Evolutionary conservation across 2,113 vertebrate species (phyloP).

Genomic region (Ornithorhynchus anatinus): DNA sequence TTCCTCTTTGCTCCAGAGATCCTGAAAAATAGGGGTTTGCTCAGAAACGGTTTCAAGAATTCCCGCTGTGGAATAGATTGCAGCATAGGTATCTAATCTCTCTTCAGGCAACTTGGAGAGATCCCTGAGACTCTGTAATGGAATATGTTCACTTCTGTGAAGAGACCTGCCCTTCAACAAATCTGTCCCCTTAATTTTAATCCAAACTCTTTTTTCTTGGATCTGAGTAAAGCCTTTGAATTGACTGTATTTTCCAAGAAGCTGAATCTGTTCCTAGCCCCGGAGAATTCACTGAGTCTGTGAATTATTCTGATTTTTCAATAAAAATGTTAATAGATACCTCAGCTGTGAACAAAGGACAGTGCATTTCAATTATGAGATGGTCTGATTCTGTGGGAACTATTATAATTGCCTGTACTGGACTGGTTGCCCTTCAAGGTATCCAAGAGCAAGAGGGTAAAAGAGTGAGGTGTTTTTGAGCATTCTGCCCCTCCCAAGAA

Average conservation of each 20-base stretch:
- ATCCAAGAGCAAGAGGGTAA: no score
- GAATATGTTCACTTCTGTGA: conserved; percentile 6
- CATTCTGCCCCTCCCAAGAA: no score
- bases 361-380: conserved; percentile 24
- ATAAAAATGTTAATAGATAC: conserved; percentile 55
- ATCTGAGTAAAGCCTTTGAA: conserved; percentile 36
- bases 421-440: no score
- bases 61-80: no score
- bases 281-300: conserved; percentile 17
- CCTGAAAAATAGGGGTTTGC: no score
- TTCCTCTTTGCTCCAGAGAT: no score
- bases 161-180: conserved; percentile 39
- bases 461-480: no score
- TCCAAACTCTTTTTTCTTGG: conserved; percentile 17
- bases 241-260: neutral
- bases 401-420: no score
- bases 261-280: conserved; percentile 17
- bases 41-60: no score
- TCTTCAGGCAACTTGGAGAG: no score
- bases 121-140: no score
- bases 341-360: conserved; percentile 37
- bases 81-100: no score
- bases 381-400: neutral
- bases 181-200: conserved; percentile 43
- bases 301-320: conserved; percentile 44